Evolutionary conservation across 1,140 invertebrate species (phyloP), one percentile per base, ranked within the genome.

Genomic region (Maconellicoccus hirsutus): DNA sequence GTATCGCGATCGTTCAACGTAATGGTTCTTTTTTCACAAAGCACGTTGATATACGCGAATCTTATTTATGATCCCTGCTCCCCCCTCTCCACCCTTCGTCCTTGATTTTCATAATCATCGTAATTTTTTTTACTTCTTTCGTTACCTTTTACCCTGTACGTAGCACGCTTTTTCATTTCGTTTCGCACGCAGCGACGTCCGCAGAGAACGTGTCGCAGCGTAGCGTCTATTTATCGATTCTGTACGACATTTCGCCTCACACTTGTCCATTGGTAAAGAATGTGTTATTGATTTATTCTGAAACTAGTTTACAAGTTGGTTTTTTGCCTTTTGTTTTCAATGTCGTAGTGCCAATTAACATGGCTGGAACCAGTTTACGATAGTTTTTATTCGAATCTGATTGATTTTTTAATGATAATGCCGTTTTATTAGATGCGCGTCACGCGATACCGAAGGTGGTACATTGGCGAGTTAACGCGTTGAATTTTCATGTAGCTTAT

Each of bases 301-400:
- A 52, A 52, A 52, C 42, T 52, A 52, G 42, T 52, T 33, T 52
- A 52, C 42, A 52, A 52, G 42, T 52, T 52, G 42, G 42, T 52
- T 52, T 52, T 52, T 52, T 52, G 42, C 42, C 42, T 52, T 52
- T 52, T 52, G 42, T 52, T 19, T 52, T 52, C 42, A 52, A 52
- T 52, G 42, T 52, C 42, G 42, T 52, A 52, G 42, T 52, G 42
- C 42, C 42, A 52, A 52, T 52, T 52, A 52, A 52, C 42, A 52
- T 52, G 12, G n/a, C 10, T 52, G 42, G 42, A 52, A 52, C 42
- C 42, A 52, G 42, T 52, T 52, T 52, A 52, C 42, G 42, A 52
- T 52, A 52, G 42, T 52, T 52, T 52, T 52, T 52, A 52, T 52
- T 52, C 42, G 42, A 52, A 52, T 52, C 42, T 52, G 42, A 52